Evolutionary conservation across 2,113 vertebrate species (phyloP).

Genomic region (Sinosuthora webbiana): DNA sequence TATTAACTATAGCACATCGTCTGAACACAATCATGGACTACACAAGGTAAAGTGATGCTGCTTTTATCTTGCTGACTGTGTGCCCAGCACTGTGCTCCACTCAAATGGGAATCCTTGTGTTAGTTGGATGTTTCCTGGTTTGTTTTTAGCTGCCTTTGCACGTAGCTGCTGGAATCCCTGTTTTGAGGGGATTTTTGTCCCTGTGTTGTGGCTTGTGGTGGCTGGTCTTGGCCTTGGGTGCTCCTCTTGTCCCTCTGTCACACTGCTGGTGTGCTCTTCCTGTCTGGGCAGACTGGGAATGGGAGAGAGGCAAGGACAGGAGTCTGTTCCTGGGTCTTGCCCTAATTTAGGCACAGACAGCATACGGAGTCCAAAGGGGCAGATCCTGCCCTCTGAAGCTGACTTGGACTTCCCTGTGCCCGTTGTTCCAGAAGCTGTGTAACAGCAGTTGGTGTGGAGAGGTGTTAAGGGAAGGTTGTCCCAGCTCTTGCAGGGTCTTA

Average conservation of each 20-base stretch:
- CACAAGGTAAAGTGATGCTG: conserved; percentile 73
- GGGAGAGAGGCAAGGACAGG: not conserved
- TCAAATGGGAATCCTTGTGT: not conserved
- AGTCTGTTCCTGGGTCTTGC: not conserved
- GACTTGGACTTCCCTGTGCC: not conserved
- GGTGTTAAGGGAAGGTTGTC: not conserved
- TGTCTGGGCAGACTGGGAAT: not conserved
- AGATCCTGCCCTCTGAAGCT: not conserved
- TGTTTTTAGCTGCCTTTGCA: not conserved
- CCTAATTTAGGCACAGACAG: not conserved
- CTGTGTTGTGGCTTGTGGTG: not conserved
- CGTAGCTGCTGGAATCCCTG: not conserved
- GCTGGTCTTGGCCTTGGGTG: not conserved
- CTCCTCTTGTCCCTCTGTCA: not conserved
- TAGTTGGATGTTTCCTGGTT: not conserved
- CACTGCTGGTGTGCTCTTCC: not conserved
- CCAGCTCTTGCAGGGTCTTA: not conserved
- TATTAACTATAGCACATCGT: conserved; percentile 93
- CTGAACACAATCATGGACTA: conserved; percentile 98
- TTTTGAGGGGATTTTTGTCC: no score
- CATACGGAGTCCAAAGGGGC: not conserved
- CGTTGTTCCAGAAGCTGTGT: not conserved
- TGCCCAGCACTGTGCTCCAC: not conserved
- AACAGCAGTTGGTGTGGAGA: not conserved
- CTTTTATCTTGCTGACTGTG: not conserved